Conservation (phyloP, 2,797 vertebrate genomes). For the Pangasius sanitwongsei region DNA sequence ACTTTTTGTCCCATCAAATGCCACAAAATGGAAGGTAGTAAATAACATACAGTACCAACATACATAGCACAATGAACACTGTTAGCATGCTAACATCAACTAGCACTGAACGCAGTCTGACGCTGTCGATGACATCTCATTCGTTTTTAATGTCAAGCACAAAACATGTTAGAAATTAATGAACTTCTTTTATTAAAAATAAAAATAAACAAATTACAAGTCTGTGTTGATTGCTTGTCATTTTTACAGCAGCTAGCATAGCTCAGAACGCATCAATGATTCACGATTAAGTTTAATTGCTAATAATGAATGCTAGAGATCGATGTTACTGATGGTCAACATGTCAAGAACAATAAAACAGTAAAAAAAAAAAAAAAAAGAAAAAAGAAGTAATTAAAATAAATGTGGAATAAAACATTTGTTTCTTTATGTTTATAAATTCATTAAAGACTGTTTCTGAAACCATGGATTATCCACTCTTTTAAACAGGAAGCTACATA, state of each 20-base stretch:
- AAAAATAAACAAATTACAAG: too few species aligned
- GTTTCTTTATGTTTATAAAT: background rate
- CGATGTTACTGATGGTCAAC: background rate
- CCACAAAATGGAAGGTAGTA: background rate
- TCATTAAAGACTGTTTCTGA: background rate
- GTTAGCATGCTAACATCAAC: background rate
- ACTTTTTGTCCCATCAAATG: background rate
- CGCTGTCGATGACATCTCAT: too few species aligned
- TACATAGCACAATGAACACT: background rate
- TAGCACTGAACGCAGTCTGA: background rate
- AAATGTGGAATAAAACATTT: background rate
- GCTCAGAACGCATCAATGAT: background rate
- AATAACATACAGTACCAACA: background rate
- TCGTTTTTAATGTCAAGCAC: background rate
- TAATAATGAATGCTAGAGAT: background rate
- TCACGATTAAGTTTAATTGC: background rate
- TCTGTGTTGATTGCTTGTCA: background rate
- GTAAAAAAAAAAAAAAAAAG: background rate
- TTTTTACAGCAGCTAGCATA: background rate
- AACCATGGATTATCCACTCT: background rate
- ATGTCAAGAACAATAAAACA: background rate
- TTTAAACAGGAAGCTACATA: background rate
- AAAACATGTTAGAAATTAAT: background rate
- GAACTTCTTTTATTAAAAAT: background rate
- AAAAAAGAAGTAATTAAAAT: background rate